A percentile compares a stretch with the other conserved stretches of the same genome.
Evolutionary conservation across 2,113 vertebrate genomes (phyloP).

Genomic region (Toxostoma redivivum): DNA sequence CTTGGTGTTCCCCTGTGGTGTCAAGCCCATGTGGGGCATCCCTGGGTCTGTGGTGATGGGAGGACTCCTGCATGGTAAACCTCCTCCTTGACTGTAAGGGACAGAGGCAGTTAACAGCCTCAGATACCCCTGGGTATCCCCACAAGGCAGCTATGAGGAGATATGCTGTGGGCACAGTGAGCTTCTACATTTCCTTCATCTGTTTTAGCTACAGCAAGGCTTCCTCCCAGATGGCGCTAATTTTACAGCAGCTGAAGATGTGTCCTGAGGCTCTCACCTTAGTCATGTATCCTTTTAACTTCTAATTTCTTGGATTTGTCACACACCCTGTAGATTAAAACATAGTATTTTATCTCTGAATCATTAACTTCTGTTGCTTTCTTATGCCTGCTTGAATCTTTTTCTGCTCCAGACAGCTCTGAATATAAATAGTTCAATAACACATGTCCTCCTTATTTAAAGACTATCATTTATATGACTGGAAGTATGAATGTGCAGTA

Average conservation of each 20-base stretch:
- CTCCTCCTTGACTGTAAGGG: fast-evolving
- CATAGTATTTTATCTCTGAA: conserved; percentile 60
- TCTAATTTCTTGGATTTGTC: conserved; percentile 14
- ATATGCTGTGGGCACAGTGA: not conserved
- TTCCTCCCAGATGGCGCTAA: fast-evolving
- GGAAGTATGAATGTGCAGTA: conserved; percentile 63
- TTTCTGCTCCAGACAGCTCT: conserved; percentile 56
- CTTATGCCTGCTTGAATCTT: conserved; percentile 29
- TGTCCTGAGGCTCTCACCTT: not conserved
- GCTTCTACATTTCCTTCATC: fast-evolving
- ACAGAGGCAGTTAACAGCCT: not conserved
- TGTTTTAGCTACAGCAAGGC: not conserved
- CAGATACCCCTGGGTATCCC: no score
- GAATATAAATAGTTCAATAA: conserved; percentile 76
- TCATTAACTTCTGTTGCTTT: conserved; percentile 69
- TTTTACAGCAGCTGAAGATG: not conserved
- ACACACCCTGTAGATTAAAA: conserved; percentile 54
- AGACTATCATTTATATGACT: conserved; percentile 63
- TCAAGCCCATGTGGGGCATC: fast-evolving
- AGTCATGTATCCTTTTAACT: not conserved
- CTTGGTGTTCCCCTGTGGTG: not conserved
- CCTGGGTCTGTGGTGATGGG: fast-evolving
- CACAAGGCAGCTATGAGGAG: no score
- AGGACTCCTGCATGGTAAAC: fast-evolving
- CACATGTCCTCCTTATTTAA: conserved; percentile 66